phyloP scores from a whole-genome alignment of 2,888 invertebrate species.

The Eretmocerus hayati region DNA sequence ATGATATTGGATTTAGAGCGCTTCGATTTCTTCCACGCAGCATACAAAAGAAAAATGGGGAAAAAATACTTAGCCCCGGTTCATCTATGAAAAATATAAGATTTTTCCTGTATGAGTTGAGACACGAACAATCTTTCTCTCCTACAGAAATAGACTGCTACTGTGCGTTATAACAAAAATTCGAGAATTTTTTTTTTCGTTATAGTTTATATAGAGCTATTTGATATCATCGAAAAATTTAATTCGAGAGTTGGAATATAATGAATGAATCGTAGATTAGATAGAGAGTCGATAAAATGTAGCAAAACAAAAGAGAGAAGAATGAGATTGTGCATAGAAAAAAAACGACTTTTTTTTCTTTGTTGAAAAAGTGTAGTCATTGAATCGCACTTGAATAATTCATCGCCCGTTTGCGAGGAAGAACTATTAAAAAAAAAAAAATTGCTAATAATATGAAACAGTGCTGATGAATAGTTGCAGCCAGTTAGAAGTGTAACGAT shows the following conservation, averaged over 20 bases:
- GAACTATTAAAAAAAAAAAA: not conserved
- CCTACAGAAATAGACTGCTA: too few species aligned
- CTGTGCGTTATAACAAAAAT: too few species aligned
- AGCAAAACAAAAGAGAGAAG: not conserved
- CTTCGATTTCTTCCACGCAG: not conserved
- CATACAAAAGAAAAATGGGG: too few species aligned
- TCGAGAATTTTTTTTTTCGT: too few species aligned
- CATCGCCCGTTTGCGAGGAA: constrained; percentile 9
- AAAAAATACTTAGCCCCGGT: too few species aligned
- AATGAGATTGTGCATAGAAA: not conserved
- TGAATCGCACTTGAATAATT: constrained; percentile 21
- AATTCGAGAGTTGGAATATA: too few species aligned
- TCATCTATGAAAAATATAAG: too few species aligned
- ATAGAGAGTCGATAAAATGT: not conserved
- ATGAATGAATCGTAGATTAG: too few species aligned
- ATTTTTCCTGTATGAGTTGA: too few species aligned
- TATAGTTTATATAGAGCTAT: too few species aligned
- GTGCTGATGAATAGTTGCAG: constrained; percentile 26
- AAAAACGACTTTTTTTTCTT: constrained; percentile 16
- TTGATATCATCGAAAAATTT: too few species aligned
- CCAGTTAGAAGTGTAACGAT: constrained; percentile 25
- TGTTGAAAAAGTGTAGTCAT: constrained; percentile 24
- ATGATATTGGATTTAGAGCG: constrained; percentile 19
- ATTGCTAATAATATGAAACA: constrained; percentile 21
- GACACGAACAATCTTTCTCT: too few species aligned